Evolutionary conservation across 2,888 invertebrate species (phyloP).

Genomic region (Polydrusus pterygomalis): DNA sequence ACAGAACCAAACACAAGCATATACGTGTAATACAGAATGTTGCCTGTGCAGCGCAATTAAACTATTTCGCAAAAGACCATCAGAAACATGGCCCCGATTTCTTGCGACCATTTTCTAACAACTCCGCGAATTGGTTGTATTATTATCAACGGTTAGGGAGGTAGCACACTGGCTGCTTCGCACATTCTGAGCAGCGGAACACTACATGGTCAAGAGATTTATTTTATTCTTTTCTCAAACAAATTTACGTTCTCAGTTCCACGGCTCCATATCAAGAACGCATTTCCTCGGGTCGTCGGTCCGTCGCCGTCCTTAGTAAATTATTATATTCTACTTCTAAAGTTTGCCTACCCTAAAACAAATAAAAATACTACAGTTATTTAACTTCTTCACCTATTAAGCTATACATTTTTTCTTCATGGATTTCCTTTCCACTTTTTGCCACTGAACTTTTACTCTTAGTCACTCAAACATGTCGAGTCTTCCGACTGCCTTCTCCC

Average conservation of each 20-base stretch:
- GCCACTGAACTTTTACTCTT: no score
- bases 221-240: slow-evolving; percentile 47
- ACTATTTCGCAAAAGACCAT: slow-evolving; percentile 31
- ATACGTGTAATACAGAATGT: slow-evolving; percentile 20
- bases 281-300: slow-evolving; percentile 77
- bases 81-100: slow-evolving; percentile 6
- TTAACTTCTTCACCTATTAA: no score
- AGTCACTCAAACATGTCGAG: no score
- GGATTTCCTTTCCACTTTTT: no score
- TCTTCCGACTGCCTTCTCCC: no score
- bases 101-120: slow-evolving; percentile 32
- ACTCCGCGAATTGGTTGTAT: slow-evolving; percentile 32
- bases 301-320: slow-evolving; percentile 88
- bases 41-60: slow-evolving; percentile 26
- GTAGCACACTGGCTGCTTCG: slow-evolving; percentile 64
- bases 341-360: slow-evolving; percentile 88
- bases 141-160: slow-evolving; percentile 60
- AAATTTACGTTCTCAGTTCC: slow-evolving; percentile 47
- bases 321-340: slow-evolving; percentile 94
- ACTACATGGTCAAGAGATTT: slow-evolving; percentile 65
- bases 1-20: neutral
- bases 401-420: no score
- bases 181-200: slow-evolving; percentile 64
- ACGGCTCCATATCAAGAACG: slow-evolving; percentile 68
- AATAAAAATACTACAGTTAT: no score